These are phyloP conservation scores for Xiphydria camelus DNA, from an alignment of 2,888 invertebrate species.

Conservation along the genomic window DNA sequence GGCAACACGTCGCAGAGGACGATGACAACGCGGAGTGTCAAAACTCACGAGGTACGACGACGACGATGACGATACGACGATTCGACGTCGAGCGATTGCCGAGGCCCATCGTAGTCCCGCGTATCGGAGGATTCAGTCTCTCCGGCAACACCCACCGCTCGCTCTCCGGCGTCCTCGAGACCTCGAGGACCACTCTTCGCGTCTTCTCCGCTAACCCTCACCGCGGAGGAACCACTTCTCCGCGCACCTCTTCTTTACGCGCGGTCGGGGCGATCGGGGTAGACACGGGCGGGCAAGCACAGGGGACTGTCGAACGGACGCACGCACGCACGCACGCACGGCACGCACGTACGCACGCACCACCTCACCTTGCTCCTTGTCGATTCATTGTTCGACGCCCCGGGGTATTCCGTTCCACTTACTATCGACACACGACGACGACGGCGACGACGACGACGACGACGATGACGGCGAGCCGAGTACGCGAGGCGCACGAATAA, in stretches of 20 bases:
- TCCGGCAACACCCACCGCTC: constrained; percentile 43
- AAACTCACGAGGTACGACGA: background rate
- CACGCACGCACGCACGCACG: background rate
- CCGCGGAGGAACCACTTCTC: constrained; percentile 1
- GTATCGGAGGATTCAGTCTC: constrained; percentile 10
- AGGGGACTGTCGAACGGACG: no score
- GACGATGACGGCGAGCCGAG: constrained; percentile 4
- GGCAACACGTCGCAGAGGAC: background rate
- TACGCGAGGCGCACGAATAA: constrained; percentile 7
- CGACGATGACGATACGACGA: background rate
- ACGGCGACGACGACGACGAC: background rate
- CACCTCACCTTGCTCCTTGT: background rate
- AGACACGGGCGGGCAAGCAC: no score
- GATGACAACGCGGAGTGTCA: background rate
- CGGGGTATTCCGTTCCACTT: background rate
- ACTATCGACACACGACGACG: constrained; percentile 2
- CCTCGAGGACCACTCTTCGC: constrained; percentile 31
- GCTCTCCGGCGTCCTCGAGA: constrained; percentile 37
- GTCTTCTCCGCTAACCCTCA: constrained; percentile 6
- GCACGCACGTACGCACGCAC: background rate
- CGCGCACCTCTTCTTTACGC: no score
- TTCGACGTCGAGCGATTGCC: background rate
- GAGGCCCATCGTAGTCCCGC: constrained; percentile 1
- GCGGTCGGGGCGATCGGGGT: no score
- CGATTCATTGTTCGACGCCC: constrained; percentile 9